Evolutionary conservation across 2,113 vertebrate species (phyloP).

Genomic region (Rhinoderma darwinii): DNA sequence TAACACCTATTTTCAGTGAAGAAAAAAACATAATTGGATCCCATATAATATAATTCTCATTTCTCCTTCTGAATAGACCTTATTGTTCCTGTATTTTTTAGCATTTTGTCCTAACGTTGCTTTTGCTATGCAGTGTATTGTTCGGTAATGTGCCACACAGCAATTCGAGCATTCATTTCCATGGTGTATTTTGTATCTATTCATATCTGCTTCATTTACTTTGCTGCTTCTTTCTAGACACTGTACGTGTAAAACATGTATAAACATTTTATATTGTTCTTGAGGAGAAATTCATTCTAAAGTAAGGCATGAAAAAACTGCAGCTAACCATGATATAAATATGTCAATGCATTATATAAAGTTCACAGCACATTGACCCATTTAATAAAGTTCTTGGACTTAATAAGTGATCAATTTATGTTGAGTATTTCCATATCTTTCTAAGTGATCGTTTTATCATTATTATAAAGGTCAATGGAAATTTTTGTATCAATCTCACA

Average conservation of each 20-base stretch:
- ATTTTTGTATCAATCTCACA: too few species aligned
- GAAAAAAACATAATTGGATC: slow-evolving; percentile 42
- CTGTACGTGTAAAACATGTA: background rate
- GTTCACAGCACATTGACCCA: background rate
- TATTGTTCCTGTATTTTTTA: slow-evolving; percentile 29
- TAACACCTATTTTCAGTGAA: slow-evolving; percentile 37
- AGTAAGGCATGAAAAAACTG: background rate
- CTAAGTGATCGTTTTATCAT: too few species aligned
- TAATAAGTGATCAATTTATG: too few species aligned
- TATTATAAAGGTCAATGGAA: too few species aligned
- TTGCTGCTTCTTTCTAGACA: slow-evolving; percentile 9
- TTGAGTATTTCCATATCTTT: too few species aligned
- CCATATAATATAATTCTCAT: slow-evolving; percentile 36
- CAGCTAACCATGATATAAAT: background rate
- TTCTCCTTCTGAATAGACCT: slow-evolving; percentile 24
- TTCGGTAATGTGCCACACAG: slow-evolving; percentile 10
- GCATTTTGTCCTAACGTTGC: slow-evolving; percentile 21
- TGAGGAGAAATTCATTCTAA: background rate
- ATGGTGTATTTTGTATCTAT: slow-evolving; percentile 11
- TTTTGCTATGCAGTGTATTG: background rate
- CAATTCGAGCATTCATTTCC: slow-evolving; percentile 24
- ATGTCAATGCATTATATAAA: background rate
- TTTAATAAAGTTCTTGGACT: background rate
- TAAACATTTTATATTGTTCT: background rate
- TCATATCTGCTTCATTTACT: slow-evolving; percentile 35